These are phyloP conservation scores for Philonicus albiceps DNA, from an alignment of 2,888 invertebrate species.

Conservation along the genomic window DNA sequence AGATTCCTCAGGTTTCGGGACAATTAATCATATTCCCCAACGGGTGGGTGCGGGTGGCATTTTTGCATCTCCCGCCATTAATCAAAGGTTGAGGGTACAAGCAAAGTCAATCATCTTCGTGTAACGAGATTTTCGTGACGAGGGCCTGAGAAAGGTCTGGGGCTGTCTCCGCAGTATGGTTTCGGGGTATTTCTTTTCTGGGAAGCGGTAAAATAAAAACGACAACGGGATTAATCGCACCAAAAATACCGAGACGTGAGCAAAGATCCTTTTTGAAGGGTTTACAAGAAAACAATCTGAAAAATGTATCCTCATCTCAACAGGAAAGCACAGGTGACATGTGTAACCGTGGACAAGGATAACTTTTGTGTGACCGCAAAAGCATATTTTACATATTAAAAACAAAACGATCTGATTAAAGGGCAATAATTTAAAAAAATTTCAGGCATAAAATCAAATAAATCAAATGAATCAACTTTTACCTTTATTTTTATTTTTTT, in stretches of 20 bases:
- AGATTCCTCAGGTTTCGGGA: constrained; percentile 5
- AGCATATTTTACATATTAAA: not conserved
- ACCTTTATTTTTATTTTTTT: too few species aligned
- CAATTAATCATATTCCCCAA: constrained; percentile 37
- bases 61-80: constrained; percentile 38
- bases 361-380: not conserved
- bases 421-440: too few species aligned
- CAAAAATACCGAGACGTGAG: not conserved
- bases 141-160: constrained; percentile 22
- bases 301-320: not conserved
- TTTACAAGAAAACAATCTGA: not conserved
- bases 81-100: constrained; percentile 39
- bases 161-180: not conserved
- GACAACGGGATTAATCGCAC: not conserved
- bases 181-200: not conserved
- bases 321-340: not conserved
- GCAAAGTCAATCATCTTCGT: constrained; percentile 38
- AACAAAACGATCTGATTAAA: too few species aligned
- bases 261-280: not conserved
- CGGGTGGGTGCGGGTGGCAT: constrained; percentile 1
- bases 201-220: not conserved
- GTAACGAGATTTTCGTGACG: constrained; percentile 42
- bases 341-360: not conserved
- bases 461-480: too few species aligned
- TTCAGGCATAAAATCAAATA: too few species aligned